phyloP scores from a whole-genome alignment of 2,797 vertebrate genomes.

The Diplodus sargus region DNA sequence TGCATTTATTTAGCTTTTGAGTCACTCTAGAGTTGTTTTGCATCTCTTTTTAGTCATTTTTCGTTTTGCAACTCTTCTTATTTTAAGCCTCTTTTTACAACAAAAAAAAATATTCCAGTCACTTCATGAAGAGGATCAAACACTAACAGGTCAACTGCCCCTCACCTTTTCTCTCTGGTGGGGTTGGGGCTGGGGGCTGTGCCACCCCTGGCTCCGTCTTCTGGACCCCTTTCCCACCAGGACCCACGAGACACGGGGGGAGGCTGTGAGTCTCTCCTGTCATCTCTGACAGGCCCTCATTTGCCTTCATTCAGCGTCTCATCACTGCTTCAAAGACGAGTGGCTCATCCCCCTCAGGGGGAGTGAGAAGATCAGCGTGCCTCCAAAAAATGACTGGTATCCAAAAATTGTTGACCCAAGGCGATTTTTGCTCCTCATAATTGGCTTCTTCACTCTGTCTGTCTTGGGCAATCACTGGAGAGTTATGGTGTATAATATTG shows the following conservation, averaged over 20 bases:
- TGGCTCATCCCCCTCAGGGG: conserved; percentile 73
- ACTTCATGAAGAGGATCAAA: not conserved
- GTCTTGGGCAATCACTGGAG: conserved; percentile 71
- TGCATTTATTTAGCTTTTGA: too few relatives aligned
- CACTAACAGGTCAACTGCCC: not conserved
- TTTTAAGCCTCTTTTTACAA: not conserved
- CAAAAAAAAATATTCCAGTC: not conserved
- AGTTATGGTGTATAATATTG: conserved; percentile 78
- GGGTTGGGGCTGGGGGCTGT: not conserved
- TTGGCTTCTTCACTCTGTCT: conserved; percentile 74
- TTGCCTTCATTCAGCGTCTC: conserved; percentile 82
- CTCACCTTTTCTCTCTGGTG: not conserved
- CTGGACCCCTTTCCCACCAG: conserved; percentile 53
- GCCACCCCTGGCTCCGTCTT: not conserved
- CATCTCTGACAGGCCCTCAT: conserved; percentile 80
- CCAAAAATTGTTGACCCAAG: conserved; percentile 79
- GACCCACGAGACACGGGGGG: conserved; percentile 50
- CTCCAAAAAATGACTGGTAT: conserved; percentile 81
- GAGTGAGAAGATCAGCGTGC: conserved; percentile 68
- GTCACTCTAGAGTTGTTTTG: too few relatives aligned
- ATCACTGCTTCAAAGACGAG: conserved; percentile 82
- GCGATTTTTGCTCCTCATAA: conserved; percentile 76
- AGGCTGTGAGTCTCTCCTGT: conserved; percentile 76
- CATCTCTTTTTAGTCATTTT: not conserved
- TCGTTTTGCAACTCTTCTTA: not conserved